Conservation (phyloP, 2,113 vertebrate genomes). For the Ciconia maguari region DNA sequence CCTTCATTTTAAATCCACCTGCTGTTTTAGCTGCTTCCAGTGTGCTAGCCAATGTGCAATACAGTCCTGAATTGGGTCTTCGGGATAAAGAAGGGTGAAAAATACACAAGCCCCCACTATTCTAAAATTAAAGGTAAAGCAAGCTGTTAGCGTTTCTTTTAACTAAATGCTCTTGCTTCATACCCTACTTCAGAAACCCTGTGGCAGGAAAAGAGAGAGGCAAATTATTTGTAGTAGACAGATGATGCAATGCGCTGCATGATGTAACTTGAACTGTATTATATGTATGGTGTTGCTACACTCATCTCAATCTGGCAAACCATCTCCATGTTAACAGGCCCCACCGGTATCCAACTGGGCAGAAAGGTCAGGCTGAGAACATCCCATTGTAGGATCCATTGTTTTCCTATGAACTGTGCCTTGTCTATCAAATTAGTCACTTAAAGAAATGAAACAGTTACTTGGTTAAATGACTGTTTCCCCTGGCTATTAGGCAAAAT, state of each 20-base stretch:
- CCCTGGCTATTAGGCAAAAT: constrained; percentile 18
- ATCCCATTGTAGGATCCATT: not conserved
- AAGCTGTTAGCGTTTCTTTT: not conserved
- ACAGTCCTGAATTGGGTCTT: not conserved
- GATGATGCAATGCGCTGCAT: not conserved
- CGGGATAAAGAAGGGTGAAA: not conserved
- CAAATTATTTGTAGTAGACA: not conserved
- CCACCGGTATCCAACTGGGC: not conserved
- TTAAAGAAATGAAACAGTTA: constrained; percentile 27
- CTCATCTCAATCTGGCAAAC: not conserved
- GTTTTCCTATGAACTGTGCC: not conserved
- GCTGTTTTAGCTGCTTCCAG: not conserved
- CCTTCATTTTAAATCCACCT: constrained; percentile 44
- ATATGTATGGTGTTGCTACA: not conserved
- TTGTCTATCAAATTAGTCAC: not conserved
- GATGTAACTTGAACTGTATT: not conserved
- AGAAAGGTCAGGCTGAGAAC: constrained; percentile 10
- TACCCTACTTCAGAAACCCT: not conserved
- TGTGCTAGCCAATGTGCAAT: not conserved
- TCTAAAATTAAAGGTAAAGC: not conserved
- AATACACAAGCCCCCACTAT: not conserved
- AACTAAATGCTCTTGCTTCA: not conserved
- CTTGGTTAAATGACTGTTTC: constrained; percentile 15
- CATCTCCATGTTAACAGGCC: not conserved
- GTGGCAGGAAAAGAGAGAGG: not conserved